phyloP scores from a whole-genome alignment of 2,888 invertebrate genomes.

The Entomobrya multifasciata region DNA sequence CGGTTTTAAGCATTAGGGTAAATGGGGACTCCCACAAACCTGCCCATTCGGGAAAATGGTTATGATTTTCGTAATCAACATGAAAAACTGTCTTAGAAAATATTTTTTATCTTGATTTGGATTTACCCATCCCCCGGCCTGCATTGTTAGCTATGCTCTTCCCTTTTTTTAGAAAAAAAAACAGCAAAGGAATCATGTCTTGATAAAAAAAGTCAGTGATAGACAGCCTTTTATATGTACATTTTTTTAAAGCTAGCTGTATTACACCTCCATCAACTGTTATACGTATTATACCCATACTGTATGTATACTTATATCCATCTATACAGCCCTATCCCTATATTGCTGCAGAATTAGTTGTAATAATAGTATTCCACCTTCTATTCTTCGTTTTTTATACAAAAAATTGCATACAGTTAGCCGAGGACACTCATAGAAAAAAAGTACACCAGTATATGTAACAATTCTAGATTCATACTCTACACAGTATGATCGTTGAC shows the following conservation, averaged over 20 bases:
- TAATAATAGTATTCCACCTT: slow-evolving; percentile 28
- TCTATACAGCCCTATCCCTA: slow-evolving; percentile 5
- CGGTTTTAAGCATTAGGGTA: too few species aligned
- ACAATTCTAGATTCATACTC: slow-evolving; percentile 61
- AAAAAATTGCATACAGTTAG: slow-evolving; percentile 1
- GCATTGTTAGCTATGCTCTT: background rate
- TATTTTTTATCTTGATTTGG: background rate
- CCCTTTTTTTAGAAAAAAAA: background rate
- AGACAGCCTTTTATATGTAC: slow-evolving; percentile 41
- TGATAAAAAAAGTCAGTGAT: slow-evolving; percentile 32
- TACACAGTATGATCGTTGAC: slow-evolving; percentile 23
- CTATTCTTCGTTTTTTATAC: background rate
- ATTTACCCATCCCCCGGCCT: background rate
- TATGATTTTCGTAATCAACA: too few species aligned
- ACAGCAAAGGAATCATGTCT: slow-evolving; percentile 9
- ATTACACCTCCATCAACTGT: too few species aligned
- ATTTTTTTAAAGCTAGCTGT: background rate
- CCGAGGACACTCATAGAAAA: background rate
- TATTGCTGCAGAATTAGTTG: background rate
- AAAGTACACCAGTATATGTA: slow-evolving; percentile 44
- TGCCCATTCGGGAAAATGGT: too few species aligned
- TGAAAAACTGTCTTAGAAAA: too few species aligned
- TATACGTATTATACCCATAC: too few species aligned
- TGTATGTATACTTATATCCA: slow-evolving; percentile 44
- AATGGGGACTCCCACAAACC: too few species aligned